Evolutionary conservation across 37 sponge, comb jelly and placozoan species (phyloP), one percentile per base, ranked within the genome.

Genomic region (Beroe ovata): DNA sequence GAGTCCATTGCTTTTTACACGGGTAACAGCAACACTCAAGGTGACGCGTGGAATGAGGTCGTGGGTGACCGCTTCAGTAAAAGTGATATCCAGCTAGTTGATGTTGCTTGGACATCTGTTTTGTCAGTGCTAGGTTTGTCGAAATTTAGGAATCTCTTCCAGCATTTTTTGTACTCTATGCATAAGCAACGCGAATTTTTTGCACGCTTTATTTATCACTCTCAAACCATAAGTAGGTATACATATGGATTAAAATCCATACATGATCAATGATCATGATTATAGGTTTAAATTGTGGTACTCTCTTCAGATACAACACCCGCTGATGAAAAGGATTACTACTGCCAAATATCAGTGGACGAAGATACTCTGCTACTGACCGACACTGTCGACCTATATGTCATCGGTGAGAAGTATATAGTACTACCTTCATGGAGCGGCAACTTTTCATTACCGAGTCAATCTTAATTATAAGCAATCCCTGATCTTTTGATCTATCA

Each of bases 271-370:
- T n/a, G n/a, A n/a, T n/a, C n/a, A n/a, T n/a, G n/a, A n/a, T n/a
- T n/a, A n/a, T n/a, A n/a, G n/a, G n/a, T n/a, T n/a, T n/a, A n/a
- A n/a, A n/a, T n/a, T n/a, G n/a, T n/a, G n/a, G n/a, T n/a, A n/a
- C 54, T 47, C 11, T 16, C 2, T 30, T 4, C 84, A 77, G 84
- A 77, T 25, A 77, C 84, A 11, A 40, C 84, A 3, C 26, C 33
- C 22, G 35, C 84, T 8, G 84, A 77, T 23, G 84, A 77, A 54
- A 77, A 77, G 54, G 84, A 77, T 3, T 77, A 77, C 21, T 32
- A 32, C 18, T 77, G 84, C 33, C 42, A 23, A 6, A 35, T 77
- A 14, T 42, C 84, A 28, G 2, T 23, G 28, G 47, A 37, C 16
- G 29, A 29, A 8, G 71, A 71, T 8, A 71, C 71, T 6, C 38